Evolutionary conservation across 2,113 vertebrate genomes (phyloP).

Genomic region (Pachypanchax playfairii): DNA sequence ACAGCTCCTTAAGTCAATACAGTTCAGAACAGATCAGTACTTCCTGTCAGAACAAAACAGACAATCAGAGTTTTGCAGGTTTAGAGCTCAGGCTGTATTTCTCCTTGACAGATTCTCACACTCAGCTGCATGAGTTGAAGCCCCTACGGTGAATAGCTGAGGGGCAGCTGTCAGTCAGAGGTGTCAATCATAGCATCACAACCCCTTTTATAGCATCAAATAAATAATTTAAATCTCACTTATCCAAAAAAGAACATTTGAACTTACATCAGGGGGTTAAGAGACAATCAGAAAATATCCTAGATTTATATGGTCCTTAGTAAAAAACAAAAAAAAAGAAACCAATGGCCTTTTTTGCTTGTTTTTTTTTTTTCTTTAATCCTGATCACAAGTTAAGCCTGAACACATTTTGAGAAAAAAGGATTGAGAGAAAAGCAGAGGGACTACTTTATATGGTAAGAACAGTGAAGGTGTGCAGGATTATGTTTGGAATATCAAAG

Average conservation of each 20-base stretch:
- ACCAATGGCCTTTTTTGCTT: too few relatives aligned
- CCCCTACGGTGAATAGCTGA: conserved; percentile 3
- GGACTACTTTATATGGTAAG: conserved; percentile 16
- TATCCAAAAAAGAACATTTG: background rate
- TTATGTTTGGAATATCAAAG: conserved; percentile 73
- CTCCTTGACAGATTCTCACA: background rate
- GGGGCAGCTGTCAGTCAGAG: conserved; percentile 7
- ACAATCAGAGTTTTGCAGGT: background rate
- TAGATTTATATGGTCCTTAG: background rate
- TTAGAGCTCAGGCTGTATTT: background rate
- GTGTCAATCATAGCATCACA: background rate
- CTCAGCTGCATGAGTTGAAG: background rate
- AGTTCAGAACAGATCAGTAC: background rate
- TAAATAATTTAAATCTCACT: background rate
- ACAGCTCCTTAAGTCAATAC: background rate
- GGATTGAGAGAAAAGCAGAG: conserved; percentile 28
- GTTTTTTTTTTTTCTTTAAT: background rate
- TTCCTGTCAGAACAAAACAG: background rate
- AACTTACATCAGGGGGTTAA: background rate
- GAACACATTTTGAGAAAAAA: conserved; percentile 11
- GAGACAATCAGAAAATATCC: background rate
- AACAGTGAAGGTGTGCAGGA: conserved; percentile 45
- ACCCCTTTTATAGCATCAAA: conserved; percentile 2
- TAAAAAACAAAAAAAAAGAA: background rate
- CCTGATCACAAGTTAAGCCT: background rate